These are phyloP conservation scores for Nettapus auritus DNA, from an alignment of 2,113 vertebrate species.

Conservation along the genomic window DNA sequence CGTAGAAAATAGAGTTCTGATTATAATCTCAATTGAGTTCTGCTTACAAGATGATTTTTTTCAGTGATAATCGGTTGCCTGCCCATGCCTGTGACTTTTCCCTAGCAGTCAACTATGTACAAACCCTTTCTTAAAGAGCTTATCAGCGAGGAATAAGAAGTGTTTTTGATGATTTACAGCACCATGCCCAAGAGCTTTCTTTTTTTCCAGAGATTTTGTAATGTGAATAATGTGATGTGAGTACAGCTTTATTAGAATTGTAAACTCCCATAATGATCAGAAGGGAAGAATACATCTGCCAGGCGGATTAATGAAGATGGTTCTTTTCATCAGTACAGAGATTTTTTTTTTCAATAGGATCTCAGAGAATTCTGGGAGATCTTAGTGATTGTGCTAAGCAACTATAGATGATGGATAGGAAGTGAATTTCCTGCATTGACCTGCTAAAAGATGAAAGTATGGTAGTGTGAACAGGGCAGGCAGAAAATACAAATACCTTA, in stretches of 20 bases:
- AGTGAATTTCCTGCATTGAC: conserved; percentile 5
- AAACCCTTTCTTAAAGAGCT: not conserved
- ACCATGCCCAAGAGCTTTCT: not conserved
- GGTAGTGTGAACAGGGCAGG: not conserved
- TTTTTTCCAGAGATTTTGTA: conserved; percentile 14
- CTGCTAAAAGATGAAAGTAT: not conserved
- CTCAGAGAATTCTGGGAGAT: not conserved
- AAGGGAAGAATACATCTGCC: not conserved
- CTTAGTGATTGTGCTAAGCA: not conserved
- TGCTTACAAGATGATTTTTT: not conserved
- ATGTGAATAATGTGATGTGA: conserved; percentile 16
- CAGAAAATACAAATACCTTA: not conserved
- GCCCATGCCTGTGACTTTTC: not conserved
- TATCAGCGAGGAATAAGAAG: not conserved
- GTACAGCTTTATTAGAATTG: conserved; percentile 53
- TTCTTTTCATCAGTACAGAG: conserved; percentile 22
- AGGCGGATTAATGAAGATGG: conserved; percentile 10
- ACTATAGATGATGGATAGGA: not conserved
- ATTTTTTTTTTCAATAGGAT: not conserved
- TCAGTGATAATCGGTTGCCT: not conserved
- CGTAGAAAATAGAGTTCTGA: not conserved
- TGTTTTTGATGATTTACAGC: conserved; percentile 3
- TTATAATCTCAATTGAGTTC: not conserved
- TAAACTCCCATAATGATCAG: conserved; percentile 34
- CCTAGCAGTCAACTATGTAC: not conserved